Evolutionary conservation across 1,140 invertebrate genomes (phyloP).

Genomic region (Brachionus asplanchnoidis): DNA sequence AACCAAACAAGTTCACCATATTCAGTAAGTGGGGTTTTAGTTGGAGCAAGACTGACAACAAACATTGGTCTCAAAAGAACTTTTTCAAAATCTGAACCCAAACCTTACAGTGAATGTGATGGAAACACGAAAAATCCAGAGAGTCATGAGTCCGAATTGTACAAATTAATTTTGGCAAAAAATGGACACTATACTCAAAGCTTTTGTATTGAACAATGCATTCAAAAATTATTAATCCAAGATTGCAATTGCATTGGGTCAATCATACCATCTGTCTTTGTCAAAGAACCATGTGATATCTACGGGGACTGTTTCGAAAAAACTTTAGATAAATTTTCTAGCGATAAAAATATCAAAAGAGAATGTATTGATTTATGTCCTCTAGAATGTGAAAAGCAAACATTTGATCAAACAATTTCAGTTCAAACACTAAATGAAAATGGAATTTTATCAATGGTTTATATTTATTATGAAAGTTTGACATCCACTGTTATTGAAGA

Average conservation of each 20-base stretch:
- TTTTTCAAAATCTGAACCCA: not conserved
- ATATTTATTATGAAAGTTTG: slow-evolving; percentile 22
- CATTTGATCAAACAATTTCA: not conserved
- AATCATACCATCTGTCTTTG: not conserved
- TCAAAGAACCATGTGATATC: not conserved
- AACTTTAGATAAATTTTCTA: not conserved
- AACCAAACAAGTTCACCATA: not conserved
- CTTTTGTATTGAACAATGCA: not conserved
- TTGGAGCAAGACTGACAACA: not conserved
- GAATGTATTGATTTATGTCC: not conserved
- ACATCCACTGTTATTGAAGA: not conserved
- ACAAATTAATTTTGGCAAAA: not conserved
- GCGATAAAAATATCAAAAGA: not conserved
- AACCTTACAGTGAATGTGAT: slow-evolving; percentile 21
- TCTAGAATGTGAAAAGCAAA: not conserved
- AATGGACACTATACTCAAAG: not conserved
- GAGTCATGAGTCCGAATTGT: not conserved
- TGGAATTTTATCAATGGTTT: not conserved
- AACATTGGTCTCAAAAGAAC: not conserved
- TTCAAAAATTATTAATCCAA: not conserved
- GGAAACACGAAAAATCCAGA: not conserved
- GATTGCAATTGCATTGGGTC: not conserved
- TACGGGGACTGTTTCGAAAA: not conserved
- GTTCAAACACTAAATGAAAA: not conserved
- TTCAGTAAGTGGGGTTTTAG: not conserved